Conservation (phyloP, 2,797 vertebrate genomes). For the Eulemur coronatus region DNA sequence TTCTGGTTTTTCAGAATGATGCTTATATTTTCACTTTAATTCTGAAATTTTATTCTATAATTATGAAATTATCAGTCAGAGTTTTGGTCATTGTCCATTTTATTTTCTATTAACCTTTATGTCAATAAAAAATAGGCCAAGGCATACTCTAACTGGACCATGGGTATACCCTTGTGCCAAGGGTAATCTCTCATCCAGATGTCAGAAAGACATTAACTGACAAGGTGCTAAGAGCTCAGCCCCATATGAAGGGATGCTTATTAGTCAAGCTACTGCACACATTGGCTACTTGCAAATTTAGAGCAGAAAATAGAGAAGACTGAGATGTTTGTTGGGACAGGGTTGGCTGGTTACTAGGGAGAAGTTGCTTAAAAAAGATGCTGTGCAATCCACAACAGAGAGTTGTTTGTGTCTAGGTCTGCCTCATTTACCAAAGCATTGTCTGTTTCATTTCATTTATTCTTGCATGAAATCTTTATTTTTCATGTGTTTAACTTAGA, state of each 20-base stretch:
- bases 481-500: not conserved
- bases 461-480: not conserved
- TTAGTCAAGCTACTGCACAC: not conserved
- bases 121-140: not conserved
- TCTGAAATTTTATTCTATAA: not conserved
- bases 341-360: not conserved
- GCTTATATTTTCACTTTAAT: not conserved
- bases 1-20: not conserved
- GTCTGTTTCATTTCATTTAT: not conserved
- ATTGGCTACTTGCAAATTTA: not conserved
- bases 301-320: not conserved
- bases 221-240: not conserved
- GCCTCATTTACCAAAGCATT: not conserved
- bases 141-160: not conserved
- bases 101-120: not conserved
- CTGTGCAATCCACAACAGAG: not conserved
- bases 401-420: not conserved
- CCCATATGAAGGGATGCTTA: not conserved
- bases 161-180: not conserved
- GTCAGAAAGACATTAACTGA: not conserved
- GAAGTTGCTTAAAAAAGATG: not conserved
- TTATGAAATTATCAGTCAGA: not conserved
- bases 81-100: not conserved
- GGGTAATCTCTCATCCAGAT: not conserved
- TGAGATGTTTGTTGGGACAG: not conserved